These are phyloP conservation scores for Polymixis flavicincta DNA, from an alignment of 2,888 invertebrate species.

Conservation along the genomic window DNA sequence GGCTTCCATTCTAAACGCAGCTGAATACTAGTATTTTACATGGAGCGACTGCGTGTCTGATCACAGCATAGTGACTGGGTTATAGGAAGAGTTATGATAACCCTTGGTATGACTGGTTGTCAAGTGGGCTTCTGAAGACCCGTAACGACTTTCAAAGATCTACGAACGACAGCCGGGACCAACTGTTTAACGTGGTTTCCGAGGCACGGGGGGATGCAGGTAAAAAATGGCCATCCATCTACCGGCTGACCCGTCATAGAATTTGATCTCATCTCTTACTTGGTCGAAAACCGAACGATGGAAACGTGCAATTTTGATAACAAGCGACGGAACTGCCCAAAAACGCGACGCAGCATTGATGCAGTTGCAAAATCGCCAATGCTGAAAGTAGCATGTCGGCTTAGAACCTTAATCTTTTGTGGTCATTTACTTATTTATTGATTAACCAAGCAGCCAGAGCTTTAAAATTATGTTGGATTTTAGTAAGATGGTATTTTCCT, in stretches of 20 bases:
- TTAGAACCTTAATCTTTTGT: background rate
- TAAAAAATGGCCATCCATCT: background rate
- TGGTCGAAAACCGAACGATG: background rate
- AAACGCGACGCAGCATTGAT: background rate
- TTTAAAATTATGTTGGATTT: constrained; percentile 2
- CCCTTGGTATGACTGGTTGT: background rate
- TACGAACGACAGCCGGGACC: background rate
- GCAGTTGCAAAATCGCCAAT: constrained; percentile 15
- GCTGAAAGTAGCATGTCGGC: background rate
- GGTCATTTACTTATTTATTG: constrained; percentile 6
- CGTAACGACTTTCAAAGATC: background rate
- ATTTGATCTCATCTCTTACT: background rate
- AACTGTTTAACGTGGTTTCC: too few species aligned
- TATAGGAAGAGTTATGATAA: background rate
- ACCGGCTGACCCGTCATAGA: too few species aligned
- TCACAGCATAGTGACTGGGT: too few species aligned
- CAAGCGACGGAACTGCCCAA: background rate
- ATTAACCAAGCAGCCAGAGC: constrained; percentile 2
- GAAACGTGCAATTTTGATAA: background rate
- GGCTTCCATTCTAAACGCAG: background rate
- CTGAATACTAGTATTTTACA: too few species aligned
- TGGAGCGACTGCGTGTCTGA: too few species aligned
- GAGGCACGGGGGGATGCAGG: background rate
- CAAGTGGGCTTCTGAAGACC: background rate
- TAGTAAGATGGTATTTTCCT: background rate